Conservation (phyloP, 2,888 invertebrate genomes). For the Dyspetes luteomarginatus region DNA sequence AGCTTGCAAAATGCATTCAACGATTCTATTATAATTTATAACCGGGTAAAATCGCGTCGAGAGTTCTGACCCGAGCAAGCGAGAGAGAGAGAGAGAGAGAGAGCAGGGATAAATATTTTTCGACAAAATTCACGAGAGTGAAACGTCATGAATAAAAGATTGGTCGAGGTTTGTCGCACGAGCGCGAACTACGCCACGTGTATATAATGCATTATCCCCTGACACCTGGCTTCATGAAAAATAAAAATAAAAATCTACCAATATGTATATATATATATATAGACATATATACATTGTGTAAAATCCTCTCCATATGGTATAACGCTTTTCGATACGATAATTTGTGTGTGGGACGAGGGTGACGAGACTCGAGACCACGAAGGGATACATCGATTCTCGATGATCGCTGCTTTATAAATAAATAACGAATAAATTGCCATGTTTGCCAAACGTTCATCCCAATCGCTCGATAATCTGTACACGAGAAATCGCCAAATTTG, state of each 20-base stretch:
- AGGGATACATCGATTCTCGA: slow-evolving; percentile 8
- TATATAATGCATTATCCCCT: slow-evolving; percentile 61
- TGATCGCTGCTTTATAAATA: slow-evolving; percentile 37
- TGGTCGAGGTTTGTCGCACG: slow-evolving; percentile 47
- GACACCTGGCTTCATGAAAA: slow-evolving; percentile 24
- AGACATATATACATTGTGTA: background rate
- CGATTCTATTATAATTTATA: slow-evolving; percentile 61
- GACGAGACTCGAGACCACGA: background rate
- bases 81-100: slow-evolving; percentile 6
- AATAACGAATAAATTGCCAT: slow-evolving; percentile 28
- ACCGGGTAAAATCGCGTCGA: slow-evolving; percentile 36
- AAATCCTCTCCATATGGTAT: background rate
- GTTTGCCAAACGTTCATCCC: background rate
- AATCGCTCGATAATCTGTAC: background rate
- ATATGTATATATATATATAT: background rate
- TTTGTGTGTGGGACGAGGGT: background rate
- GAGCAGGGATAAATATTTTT: slow-evolving; percentile 60
- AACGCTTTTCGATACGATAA: slow-evolving; percentile 10
- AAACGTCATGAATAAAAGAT: slow-evolving; percentile 61
- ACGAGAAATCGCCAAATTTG: background rate
- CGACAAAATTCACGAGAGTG: slow-evolving; percentile 49
- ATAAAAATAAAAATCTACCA: slow-evolving; percentile 20
- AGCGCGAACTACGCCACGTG: slow-evolving; percentile 40
- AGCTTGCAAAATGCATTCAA: slow-evolving; percentile 34
- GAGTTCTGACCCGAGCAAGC: background rate